Evolutionary conservation across 2,888 invertebrate genomes (phyloP).

Genomic region (Cosmia trapezina): DNA sequence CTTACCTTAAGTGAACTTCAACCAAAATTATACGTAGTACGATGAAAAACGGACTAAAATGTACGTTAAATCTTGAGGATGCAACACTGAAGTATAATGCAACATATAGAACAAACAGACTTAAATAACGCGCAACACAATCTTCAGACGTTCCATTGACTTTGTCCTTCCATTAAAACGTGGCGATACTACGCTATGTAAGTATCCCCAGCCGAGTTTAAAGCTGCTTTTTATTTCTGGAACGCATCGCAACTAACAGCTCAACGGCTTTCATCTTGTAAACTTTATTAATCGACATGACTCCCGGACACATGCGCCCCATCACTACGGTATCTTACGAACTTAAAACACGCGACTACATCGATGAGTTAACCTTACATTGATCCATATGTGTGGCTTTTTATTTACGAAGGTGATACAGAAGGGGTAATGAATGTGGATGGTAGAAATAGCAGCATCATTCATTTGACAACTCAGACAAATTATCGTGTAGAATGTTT

Average conservation of each 20-base stretch:
- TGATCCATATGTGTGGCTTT: slow-evolving; percentile 40
- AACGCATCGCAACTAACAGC: slow-evolving; percentile 85
- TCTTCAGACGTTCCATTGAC: slow-evolving; percentile 6
- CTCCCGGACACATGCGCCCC: slow-evolving; percentile 83
- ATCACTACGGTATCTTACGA: slow-evolving; percentile 64
- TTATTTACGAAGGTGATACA: background rate
- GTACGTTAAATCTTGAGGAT: too few relatives aligned
- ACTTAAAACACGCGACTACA: slow-evolving; percentile 41
- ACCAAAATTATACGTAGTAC: too few relatives aligned
- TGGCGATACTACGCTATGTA: slow-evolving; percentile 71
- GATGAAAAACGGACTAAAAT: too few relatives aligned
- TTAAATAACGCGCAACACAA: background rate
- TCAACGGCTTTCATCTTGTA: slow-evolving; percentile 89
- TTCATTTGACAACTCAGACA: slow-evolving; percentile 66
- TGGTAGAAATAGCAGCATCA: slow-evolving; percentile 27
- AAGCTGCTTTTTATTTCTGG: slow-evolving; percentile 88
- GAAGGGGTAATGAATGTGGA: slow-evolving; percentile 63
- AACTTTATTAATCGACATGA: slow-evolving; percentile 89
- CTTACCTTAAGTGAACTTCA: too few relatives aligned
- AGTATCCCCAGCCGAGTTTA: slow-evolving; percentile 86
- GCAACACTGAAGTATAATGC: too few relatives aligned
- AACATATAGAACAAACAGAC: too few relatives aligned
- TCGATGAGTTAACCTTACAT: slow-evolving; percentile 65
- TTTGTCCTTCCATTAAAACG: slow-evolving; percentile 47
- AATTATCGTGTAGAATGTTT: slow-evolving; percentile 83